Evolutionary conservation across 2,888 invertebrate genomes (phyloP), one percentile per base, ranked within the genome.

Genomic region (Eulithis testata): DNA sequence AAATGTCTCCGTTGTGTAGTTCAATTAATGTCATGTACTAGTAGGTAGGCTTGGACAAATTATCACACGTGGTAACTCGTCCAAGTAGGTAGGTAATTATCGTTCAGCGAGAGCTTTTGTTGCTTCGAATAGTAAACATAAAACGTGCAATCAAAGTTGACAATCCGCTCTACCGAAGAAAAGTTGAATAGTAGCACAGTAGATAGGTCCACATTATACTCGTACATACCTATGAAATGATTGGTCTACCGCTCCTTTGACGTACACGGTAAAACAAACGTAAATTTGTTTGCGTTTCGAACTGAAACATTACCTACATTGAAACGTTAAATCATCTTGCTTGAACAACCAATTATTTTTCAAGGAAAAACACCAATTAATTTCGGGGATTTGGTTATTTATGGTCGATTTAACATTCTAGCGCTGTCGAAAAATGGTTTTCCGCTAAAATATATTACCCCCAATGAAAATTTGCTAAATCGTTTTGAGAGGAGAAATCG

Each of bases 391-490:
- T 69, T 63, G 56, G 62, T 61, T 63, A 77, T 76, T 73, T 75
- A 76, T 71, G 66, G 68, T 59, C 63, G 68, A 68, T 72, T 74
- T 69, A 69, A 70, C 71, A 73, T 74, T 72, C 65, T 62, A 59
- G 65, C 55, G 62, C 49, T 70, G 70, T 68, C 64, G 65, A 66
- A 71, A 70, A 64, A 58, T 55, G 65, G 66, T 49, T 67, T 66
- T 67, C 55, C 60, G 57, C 55, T 65, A 52, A 73, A 77, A 81
- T 77, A 73, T 74, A 79, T 78, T 73, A 71, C 76, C 69, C 21
- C 67, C 68, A 76, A 76, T 76, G 70, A 76, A 72, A 76, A 77
- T 78, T 75, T 72, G 63, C 60, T 14, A 56, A 75, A 78, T 73
- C 52, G 56, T 68, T 71, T 54, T 36, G 40, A 45, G 61, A 40